These are phyloP conservation scores for Tricholauxania praeusta DNA, from an alignment of 2,888 invertebrate genomes.

Conservation along the genomic window DNA sequence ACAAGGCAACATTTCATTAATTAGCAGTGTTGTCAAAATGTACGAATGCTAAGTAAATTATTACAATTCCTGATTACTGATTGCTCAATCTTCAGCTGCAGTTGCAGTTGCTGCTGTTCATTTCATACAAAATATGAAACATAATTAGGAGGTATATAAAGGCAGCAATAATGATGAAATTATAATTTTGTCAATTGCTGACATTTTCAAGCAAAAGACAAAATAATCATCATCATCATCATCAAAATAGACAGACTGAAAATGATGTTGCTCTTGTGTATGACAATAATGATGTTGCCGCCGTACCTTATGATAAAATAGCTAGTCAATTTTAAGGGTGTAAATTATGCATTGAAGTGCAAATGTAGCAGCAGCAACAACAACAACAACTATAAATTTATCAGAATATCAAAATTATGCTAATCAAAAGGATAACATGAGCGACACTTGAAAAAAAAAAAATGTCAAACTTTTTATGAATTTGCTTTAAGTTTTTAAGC, in stretches of 20 bases:
- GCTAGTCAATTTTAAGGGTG: background rate
- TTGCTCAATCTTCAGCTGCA: too few relatives aligned
- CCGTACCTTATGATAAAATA: background rate
- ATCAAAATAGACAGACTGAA: background rate
- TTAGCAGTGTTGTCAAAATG: background rate
- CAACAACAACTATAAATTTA: background rate
- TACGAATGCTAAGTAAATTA: too few relatives aligned
- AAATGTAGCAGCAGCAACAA: background rate
- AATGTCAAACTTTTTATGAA: too few relatives aligned
- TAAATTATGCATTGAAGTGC: conserved; percentile 10
- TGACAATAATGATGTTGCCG: background rate
- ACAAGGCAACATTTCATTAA: background rate
- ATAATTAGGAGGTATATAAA: background rate
- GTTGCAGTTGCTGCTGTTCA: too few relatives aligned
- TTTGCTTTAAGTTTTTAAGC: too few relatives aligned
- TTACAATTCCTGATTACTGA: too few relatives aligned
- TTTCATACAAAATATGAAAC: too few relatives aligned
- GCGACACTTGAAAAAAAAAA: too few relatives aligned
- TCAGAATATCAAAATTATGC: background rate
- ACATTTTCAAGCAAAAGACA: background rate
- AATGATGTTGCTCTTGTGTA: too few relatives aligned
- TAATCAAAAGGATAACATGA: too few relatives aligned
- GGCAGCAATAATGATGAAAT: background rate
- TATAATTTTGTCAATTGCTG: conserved; percentile 20
- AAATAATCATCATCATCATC: background rate